Base-by-base conservation (phyloP, 2,113 vertebrate species). In the Erythrocebus patas region DNA sequence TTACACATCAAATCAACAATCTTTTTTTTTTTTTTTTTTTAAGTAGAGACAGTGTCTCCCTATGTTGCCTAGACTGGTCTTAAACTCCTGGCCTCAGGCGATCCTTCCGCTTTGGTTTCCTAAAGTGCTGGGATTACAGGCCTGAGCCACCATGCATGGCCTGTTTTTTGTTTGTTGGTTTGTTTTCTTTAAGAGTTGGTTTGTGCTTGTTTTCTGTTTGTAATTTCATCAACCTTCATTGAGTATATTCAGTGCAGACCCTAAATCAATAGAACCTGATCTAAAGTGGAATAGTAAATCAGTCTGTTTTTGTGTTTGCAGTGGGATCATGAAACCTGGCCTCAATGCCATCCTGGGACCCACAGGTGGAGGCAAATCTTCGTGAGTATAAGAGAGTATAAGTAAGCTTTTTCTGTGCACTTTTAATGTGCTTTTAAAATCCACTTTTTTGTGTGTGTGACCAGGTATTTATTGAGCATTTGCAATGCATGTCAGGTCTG, bases 341-440 rank as follows among this genome's bases (percentile, higher is more conserved):
- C 99, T 99, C 95, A 99, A 99, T 50, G 99, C 99, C 78, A 99
- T 99, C 97, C 98, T 99, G 94, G 99, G 99, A 96, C 99, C 99
- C 8, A 99, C 99, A 40, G 99, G 99, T 91, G 98, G 99, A 96
- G 99, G 99, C 61, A 99, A 99, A 98, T 99, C 99, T 97, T 99
- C 99, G 99, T 99, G 98, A 99, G 99, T 99, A 96, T 97, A 80
- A 66, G 45, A 68, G n/a, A 30, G 9, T 11, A 92, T 76, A 73
- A 86, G 22, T 52, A n/a, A 91, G 1, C 9, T 25, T 90, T 87
- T 80, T 70, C 73, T 95, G 64, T 35, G 57, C 13, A 20, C 6
- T 70, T 92, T 75, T 23, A 79, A 14, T 40, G 8, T 81, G 18
- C 48, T 68, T 68, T 87, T 82, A 48, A 76, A 92, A 57, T 17